A percentile compares a stretch with the other conserved stretches of the same genome.
Conservation (phyloP, 2,113 vertebrate species). For the Upupa epops region DNA sequence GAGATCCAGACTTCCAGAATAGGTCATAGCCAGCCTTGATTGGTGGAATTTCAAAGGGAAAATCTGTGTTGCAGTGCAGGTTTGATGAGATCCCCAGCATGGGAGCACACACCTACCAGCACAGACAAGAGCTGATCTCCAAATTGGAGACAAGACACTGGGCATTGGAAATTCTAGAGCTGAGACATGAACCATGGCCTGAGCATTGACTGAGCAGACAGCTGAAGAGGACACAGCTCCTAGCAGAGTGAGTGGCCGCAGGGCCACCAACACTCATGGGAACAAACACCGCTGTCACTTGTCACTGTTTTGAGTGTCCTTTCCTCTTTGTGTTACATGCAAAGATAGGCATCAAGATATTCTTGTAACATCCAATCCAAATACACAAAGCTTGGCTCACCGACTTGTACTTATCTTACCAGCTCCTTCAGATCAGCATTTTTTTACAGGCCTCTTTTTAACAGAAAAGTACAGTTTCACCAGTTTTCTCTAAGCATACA, state of each 20-base stretch:
- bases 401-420: neutral
- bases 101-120: fast-evolving
- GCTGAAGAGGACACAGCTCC: neutral
- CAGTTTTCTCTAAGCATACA: neutral
- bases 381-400: neutral
- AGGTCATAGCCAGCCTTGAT: neutral
- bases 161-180: fast-evolving
- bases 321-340: neutral
- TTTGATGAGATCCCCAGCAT: neutral
- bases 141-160: neutral
- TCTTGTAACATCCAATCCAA: neutral
- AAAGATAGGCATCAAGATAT: neutral
- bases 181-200: neutral
- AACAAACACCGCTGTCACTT: neutral
- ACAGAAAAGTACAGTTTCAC: too few relatives aligned
- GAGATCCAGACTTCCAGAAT: neutral
- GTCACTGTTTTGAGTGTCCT: neutral
- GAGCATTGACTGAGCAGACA: neutral
- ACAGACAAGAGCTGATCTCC: neutral
- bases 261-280: neutral
- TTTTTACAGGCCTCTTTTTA: neutral
- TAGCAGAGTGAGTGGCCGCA: neutral
- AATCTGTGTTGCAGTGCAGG: too few relatives aligned
- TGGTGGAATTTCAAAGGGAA: neutral
- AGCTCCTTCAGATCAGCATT: neutral